Evolutionary conservation across 2,113 vertebrate species (phyloP), one percentile per base, ranked within the genome.

Genomic region (Tenrec ecaudatus): DNA sequence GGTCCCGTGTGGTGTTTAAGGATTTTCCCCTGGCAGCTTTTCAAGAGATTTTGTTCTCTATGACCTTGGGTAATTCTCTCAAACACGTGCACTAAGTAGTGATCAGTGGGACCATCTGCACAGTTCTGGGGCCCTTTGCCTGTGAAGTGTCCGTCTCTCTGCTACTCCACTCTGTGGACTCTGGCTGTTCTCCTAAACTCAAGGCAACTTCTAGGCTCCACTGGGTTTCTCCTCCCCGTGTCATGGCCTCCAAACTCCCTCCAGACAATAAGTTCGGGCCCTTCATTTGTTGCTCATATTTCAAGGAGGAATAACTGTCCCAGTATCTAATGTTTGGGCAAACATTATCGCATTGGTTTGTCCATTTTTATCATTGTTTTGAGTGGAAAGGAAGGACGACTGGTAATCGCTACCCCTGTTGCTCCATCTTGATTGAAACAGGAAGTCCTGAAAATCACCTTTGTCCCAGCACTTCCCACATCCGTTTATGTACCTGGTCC

Each of bases 341-440:
- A 20, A 10, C 60, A 75, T 88, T 75, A n/a, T 36, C 84, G 73
- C 31, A 57, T 16, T n/a, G 66, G 27, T 78, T 82, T 83, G 43
- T 57, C 31, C 19, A 38, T 4, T 78, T 89, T 96, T 83, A n/a
- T 1, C 36, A 33, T 36, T 81, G 66, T 78, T 91, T 86, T 3
- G 22, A 4, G 19, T 87, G 4, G 31, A 4, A 31, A 23, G 11
- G 88, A 38, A 16, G 40, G 2, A 2, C 5, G 69, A 20, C 29
- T 20, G 22, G 2, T 89, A 81, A 84, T 22, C 36, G 6, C 20
- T 25, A 3, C 31, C 29, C n/a, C 33, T 83, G 29, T 77, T 66
- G 86, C 33, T 90, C 22, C 27, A 86, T 69, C 76, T 60, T 79
- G 64, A 60, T 38, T 88, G 19, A 43, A 92, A 86, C n/a, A 86